Evolutionary conservation across 2,888 invertebrate genomes (phyloP).

Genomic region (Corbicula japonica): DNA sequence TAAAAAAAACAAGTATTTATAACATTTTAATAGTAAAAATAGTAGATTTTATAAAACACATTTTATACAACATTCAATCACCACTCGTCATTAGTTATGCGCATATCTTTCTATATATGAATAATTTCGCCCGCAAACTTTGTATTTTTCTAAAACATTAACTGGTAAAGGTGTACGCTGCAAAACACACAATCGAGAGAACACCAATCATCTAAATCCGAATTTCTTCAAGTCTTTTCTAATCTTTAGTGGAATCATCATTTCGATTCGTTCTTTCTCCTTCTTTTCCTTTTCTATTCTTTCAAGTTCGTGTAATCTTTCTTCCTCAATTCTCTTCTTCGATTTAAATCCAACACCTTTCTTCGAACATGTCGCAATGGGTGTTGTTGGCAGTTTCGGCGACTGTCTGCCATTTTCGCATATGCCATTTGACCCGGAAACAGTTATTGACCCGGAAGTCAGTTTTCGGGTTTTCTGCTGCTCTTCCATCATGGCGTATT

Average conservation of each 20-base stretch:
- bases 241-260: slow-evolving; percentile 34
- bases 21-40: no score
- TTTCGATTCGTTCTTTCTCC: slow-evolving; percentile 28
- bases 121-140: no score
- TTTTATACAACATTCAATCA: no score
- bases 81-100: no score
- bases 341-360: slow-evolving; percentile 33
- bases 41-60: no score
- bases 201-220: slow-evolving; percentile 20
- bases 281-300: slow-evolving; percentile 23
- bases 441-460: neutral
- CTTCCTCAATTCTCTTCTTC: slow-evolving; percentile 20
- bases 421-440: neutral
- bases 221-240: slow-evolving; percentile 27
- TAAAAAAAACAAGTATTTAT: no score
- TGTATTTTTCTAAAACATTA: no score
- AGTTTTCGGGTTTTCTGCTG: neutral
- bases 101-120: no score
- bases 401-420: slow-evolving; percentile 2
- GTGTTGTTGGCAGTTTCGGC: neutral
- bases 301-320: neutral
- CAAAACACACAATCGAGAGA: no score
- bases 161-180: no score
- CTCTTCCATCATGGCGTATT: slow-evolving; percentile 21
- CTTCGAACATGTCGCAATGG: slow-evolving; percentile 9